Base-by-base conservation (phyloP, 1,140 invertebrate genomes). In the Chelonus insularis region DNA sequence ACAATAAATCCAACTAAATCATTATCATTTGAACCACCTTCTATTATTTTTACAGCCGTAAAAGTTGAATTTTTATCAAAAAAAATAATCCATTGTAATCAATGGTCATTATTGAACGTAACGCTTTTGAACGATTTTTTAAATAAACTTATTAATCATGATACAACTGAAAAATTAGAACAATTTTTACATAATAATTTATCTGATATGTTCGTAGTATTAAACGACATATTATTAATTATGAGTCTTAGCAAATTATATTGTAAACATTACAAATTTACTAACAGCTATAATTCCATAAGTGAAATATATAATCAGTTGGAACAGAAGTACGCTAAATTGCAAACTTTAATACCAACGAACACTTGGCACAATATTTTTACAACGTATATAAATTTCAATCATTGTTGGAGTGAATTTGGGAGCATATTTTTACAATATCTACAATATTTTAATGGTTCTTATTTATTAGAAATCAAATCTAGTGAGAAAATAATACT, bases 51-150 rank as follows among this genome's bases (percentile, higher is more conserved):
- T 4, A 60, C 78, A 4, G 37, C 72, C 60, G 57, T 77, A 39
- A 67, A 57, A 4, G 66, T 57, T 8, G 56, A 68, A 9, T 55
- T 43, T 9, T 12, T 62, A 11, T 56, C 52, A 4, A 70, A 80
- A 62, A 71, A 68, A 59, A 74, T 64, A 1, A 68, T 68, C 3
- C 72, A 71, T 45, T 80, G 73, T 47, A 64, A 79, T 12, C 69
- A 64, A 58, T 80, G 80, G 80, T 75, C 78, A 34, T 51, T 72
- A 4, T 70, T 73, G n/a, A 73, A 62, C 56, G 65, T 67, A 23
- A 72, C 75, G 59, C 64, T 82, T 54, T 47, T 79, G 4, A 75
- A 75, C 23, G 72, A 70, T 62, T 51, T 81, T 7, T 60, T 73
- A 48, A 32, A 62, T 5, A 63, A 69, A 56, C 34, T 70, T 7